phyloP scores from a whole-genome alignment of 2,797 vertebrate genomes.

The Taeniopygia guttata region DNA sequence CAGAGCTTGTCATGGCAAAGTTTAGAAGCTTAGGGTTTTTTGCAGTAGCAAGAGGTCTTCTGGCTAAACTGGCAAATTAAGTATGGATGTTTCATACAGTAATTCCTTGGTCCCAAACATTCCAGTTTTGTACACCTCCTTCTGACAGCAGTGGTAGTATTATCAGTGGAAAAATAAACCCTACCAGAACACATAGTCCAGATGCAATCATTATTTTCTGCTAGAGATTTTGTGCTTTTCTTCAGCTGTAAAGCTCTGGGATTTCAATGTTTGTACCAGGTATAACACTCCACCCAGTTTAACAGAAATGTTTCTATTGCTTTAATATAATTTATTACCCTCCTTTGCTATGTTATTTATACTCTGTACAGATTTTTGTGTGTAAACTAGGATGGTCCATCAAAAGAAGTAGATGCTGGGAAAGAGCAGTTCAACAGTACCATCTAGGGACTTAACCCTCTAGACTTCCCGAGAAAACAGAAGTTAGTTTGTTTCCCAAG shows the following conservation, averaged over 20 bases:
- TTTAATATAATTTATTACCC: background rate
- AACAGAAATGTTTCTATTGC: background rate
- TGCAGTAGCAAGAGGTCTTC: background rate
- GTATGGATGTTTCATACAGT: background rate
- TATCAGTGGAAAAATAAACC: background rate
- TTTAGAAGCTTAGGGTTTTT: background rate
- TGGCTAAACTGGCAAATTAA: background rate
- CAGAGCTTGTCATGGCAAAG: background rate
- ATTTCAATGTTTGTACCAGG: background rate
- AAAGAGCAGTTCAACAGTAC: background rate
- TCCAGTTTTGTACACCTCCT: background rate
- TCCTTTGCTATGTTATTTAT: background rate
- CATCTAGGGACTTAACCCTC: rapidly evolving
- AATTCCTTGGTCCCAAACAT: background rate
- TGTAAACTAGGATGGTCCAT: background rate
- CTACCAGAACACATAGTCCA: background rate
- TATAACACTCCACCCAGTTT: background rate
- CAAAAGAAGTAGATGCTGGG: background rate
- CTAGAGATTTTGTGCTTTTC: background rate
- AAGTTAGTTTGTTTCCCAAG: background rate
- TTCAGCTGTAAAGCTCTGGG: background rate
- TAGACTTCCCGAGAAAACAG: background rate
- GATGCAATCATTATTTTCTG: background rate
- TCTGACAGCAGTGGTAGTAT: background rate
- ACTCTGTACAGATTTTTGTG: background rate